phyloP scores from a whole-genome alignment of 2,888 invertebrate species.

The Ctenicera cuprea region DNA sequence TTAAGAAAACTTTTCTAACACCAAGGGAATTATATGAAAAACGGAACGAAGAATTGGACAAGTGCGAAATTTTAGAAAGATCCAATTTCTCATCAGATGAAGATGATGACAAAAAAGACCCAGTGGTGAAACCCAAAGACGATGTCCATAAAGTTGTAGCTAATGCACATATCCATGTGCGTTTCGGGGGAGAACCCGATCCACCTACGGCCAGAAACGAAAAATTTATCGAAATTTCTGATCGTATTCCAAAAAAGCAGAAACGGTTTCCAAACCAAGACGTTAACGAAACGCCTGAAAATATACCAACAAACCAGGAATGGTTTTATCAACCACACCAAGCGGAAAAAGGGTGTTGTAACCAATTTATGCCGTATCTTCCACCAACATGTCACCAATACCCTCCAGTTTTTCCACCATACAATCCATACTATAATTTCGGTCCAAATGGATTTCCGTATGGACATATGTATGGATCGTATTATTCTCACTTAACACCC shows the following conservation, averaged over 20 bases:
- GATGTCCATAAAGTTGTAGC: neutral
- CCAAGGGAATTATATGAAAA: constrained; percentile 58
- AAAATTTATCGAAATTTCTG: neutral
- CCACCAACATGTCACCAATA: no score
- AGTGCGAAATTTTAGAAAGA: constrained; percentile 64
- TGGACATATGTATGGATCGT: neutral
- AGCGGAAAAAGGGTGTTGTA: no score
- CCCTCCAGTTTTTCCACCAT: neutral
- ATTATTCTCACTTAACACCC: no score
- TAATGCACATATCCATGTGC: neutral
- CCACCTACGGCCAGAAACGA: neutral
- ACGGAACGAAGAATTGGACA: constrained; percentile 61
- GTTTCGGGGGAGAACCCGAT: neutral
- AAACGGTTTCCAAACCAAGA: no score
- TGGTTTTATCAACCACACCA: no score
- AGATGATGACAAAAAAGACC: constrained; percentile 1
- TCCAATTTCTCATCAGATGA: constrained; percentile 59
- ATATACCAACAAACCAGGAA: no score
- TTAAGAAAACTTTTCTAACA: constrained; percentile 59
- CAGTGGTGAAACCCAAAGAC: neutral
- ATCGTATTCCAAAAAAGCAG: no score
- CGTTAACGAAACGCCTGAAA: no score
- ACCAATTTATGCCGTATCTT: no score
- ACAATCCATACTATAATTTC: neutral
- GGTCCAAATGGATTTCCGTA: neutral